Evolutionary conservation across 2,888 invertebrate species (phyloP).

Genomic region (Hydrotaea cyrtoneurina): DNA sequence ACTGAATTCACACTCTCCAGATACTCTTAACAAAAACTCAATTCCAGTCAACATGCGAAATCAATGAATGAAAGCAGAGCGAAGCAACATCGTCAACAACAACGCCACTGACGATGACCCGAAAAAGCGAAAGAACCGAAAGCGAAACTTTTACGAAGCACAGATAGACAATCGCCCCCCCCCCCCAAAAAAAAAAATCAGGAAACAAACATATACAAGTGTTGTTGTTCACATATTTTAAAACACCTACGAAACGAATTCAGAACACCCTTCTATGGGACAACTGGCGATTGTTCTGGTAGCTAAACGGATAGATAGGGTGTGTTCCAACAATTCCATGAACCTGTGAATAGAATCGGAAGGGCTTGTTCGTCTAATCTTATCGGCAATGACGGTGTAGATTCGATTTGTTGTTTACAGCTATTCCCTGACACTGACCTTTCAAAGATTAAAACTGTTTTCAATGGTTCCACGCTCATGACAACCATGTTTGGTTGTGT

Average conservation of each 20-base stretch:
- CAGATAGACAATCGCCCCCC: conserved; percentile 9
- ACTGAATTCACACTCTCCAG: conserved; percentile 40
- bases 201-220: not conserved
- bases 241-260: not conserved
- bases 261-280: not conserved
- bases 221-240: not conserved
- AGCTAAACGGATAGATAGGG: not conserved
- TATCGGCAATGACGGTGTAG: not conserved
- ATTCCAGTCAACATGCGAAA: not conserved
- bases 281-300: not conserved
- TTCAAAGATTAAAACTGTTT: conserved; percentile 16
- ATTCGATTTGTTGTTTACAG: not conserved
- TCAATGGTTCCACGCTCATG: not conserved
- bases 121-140: not conserved
- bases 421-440: conserved; percentile 10
- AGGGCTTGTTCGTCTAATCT: conserved; percentile 22
- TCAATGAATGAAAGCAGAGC: conserved; percentile 13
- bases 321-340: not conserved
- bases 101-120: not conserved
- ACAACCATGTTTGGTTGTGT: not conserved
- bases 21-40: conserved; percentile 42
- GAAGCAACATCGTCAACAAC: not conserved
- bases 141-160: conserved; percentile 3
- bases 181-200: conserved; percentile 3
- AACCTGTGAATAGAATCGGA: not conserved